Evolutionary conservation across 92 coral and sea anemone genomes (phyloP).

Genomic region (Epizoanthus ramosus): DNA sequence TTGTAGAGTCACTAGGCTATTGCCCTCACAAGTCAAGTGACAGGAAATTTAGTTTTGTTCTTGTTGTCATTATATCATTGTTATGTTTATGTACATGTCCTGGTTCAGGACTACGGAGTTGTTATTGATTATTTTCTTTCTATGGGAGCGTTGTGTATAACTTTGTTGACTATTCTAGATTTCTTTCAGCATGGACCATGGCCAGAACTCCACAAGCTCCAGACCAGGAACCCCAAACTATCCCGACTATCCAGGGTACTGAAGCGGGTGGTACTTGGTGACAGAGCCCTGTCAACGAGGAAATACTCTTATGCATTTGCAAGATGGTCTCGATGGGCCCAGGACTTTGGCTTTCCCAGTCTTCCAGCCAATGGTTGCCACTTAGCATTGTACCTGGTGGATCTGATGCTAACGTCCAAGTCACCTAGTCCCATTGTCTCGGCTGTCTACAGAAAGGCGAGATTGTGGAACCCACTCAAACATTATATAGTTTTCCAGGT

Average conservation of each 20-base stretch:
- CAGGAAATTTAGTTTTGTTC: no score
- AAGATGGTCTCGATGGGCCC: conserved; percentile 47
- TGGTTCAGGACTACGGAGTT: not conserved
- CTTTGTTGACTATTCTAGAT: not conserved
- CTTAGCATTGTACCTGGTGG: conserved; percentile 45
- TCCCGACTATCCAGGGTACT: conserved; percentile 33
- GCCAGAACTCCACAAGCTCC: conserved; percentile 14
- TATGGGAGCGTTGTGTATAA: not conserved
- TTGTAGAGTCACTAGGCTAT: not conserved
- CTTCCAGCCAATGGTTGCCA: conserved; percentile 39
- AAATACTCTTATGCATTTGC: conserved; percentile 31
- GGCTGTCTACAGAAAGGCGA: conserved; percentile 49
- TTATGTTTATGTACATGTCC: no score
- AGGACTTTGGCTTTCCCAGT: conserved; percentile 34
- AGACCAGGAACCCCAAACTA: not conserved
- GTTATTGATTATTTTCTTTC: not conserved
- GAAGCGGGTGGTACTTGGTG: conserved; percentile 30
- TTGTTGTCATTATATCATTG: no score
- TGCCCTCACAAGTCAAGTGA: no score
- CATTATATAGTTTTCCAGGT: conserved; percentile 48
- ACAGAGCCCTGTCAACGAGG: conserved; percentile 48
- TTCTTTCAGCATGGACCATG: conserved; percentile 34
- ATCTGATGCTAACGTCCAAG: conserved; percentile 24
- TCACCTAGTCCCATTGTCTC: conserved; percentile 47
- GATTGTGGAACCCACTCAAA: conserved; percentile 29